These are phyloP conservation scores for Mylabris phalerata DNA, from an alignment of 1,140 invertebrate species.

Conservation along the genomic window DNA sequence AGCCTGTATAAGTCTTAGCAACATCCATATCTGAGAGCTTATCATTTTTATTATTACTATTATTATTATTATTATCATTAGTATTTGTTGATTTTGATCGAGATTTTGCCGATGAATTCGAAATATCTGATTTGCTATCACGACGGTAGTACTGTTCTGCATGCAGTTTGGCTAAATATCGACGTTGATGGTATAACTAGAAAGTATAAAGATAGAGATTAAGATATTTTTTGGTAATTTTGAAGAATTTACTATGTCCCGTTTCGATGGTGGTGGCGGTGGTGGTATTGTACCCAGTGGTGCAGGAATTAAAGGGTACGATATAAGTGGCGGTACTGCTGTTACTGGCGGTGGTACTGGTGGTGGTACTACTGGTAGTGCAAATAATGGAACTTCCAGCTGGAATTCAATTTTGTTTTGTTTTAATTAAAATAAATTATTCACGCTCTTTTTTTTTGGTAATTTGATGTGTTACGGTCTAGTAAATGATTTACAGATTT, in stretches of 20 bases:
- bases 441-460: too few relatives aligned
- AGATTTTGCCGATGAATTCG: not conserved
- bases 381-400: constrained; percentile 17
- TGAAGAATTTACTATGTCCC: constrained; percentile 9
- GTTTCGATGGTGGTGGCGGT: constrained; percentile 28
- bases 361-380: constrained; percentile 10
- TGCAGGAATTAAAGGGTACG: constrained; percentile 36
- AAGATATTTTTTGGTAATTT: not conserved
- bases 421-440: too few relatives aligned
- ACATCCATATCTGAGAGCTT: constrained; percentile 47
- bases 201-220: not conserved
- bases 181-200: not conserved
- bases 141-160: too few relatives aligned
- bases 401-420: too few relatives aligned
- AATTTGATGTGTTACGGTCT: too few relatives aligned
- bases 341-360: constrained; percentile 6
- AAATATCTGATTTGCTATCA: not conserved
- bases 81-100: constrained; percentile 21
- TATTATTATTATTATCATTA: too few relatives aligned
- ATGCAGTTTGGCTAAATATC: not conserved
- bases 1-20: constrained; percentile 54
- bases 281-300: constrained; percentile 37
- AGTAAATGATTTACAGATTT: too few relatives aligned
- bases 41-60: constrained; percentile 22
- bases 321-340: constrained; percentile 9